Evolutionary conservation across 1,140 invertebrate species (phyloP).

Genomic region (Batillaria attramentaria): DNA sequence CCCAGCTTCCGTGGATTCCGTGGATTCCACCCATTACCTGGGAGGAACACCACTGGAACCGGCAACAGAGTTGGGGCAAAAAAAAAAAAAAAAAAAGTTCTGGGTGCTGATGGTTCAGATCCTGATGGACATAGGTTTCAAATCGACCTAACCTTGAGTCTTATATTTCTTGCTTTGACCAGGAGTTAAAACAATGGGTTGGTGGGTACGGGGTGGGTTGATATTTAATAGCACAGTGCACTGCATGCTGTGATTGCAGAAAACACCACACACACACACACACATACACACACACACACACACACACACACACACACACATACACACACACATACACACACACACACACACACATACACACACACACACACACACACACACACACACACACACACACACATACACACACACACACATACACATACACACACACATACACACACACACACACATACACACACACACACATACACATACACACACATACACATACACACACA

Average conservation of each 20-base stretch:
- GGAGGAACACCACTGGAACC: too few species aligned
- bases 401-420: not conserved
- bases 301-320: constrained; percentile 2
- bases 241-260: not conserved
- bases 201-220: not conserved
- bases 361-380: not conserved
- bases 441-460: not conserved
- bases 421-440: not conserved
- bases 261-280: not conserved
- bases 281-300: not conserved
- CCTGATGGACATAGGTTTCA: too few species aligned
- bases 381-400: not conserved
- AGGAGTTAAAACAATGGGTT: not conserved
- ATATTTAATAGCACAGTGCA: not conserved
- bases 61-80: too few species aligned
- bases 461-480: not conserved
- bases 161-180: too few species aligned
- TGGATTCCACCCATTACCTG: too few species aligned
- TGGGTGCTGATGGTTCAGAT: too few species aligned
- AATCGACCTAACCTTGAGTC: too few species aligned
- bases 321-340: not conserved
- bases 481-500: not conserved
- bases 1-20: too few species aligned
- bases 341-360: not conserved
- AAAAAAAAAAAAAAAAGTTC: too few species aligned